These are phyloP conservation scores for Macrosteles quadrilineatus DNA, from an alignment of 1,140 invertebrate genomes.

Conservation along the genomic window DNA sequence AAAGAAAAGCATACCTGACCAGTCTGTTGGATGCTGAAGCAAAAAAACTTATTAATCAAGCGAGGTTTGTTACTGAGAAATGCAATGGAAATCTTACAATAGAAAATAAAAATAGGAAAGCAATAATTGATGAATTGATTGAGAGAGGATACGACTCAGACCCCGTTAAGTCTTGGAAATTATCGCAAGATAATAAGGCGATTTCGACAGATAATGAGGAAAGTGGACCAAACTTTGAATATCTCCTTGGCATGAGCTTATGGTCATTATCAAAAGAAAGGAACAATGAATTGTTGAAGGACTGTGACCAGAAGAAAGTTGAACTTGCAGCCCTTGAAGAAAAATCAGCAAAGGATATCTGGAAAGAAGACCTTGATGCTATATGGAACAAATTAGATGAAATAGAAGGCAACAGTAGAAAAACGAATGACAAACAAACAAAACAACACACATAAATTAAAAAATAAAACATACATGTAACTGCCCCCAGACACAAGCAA, in stretches of 20 bases:
- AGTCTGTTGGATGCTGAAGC: background rate
- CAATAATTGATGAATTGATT: conserved; percentile 40
- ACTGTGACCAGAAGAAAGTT: conserved; percentile 74
- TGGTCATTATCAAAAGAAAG: conserved; percentile 90
- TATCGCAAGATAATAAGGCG: background rate
- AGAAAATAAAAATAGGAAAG: background rate
- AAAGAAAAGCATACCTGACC: background rate
- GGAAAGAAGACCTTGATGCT: background rate
- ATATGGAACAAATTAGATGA: no score
- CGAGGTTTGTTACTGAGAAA: background rate
- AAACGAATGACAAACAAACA: no score
- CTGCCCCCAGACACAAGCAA: no score
- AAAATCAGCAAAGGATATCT: background rate
- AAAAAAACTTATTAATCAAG: background rate
- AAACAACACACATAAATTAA: no score
- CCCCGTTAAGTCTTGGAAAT: background rate
- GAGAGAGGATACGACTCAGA: conserved; percentile 44
- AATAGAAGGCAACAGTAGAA: no score
- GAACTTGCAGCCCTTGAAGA: conserved; percentile 66
- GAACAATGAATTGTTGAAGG: conserved; percentile 86
- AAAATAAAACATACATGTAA: no score
- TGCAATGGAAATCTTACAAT: background rate
- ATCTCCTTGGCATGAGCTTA: conserved; percentile 87
- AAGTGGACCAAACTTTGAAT: conserved; percentile 60
- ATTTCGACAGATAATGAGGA: conserved; percentile 22